Evolutionary conservation across 2,113 vertebrate genomes (phyloP).

Genomic region (Myotis lucifugus): DNA sequence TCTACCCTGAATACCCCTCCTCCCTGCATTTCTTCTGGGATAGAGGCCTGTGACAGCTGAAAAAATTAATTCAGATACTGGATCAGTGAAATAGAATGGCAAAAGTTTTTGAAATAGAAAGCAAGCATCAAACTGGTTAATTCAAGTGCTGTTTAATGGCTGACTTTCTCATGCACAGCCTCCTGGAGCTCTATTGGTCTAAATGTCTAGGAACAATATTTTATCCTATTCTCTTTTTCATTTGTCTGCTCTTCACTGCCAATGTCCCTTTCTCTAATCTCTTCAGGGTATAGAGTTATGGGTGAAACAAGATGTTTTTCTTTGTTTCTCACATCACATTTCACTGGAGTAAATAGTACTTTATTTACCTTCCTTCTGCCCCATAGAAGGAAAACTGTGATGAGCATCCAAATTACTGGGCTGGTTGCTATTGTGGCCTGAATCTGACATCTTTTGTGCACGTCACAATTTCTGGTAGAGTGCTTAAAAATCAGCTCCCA

Average conservation of each 20-base stretch:
- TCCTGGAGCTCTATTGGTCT: neutral
- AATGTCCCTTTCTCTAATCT: neutral
- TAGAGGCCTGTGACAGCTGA: neutral
- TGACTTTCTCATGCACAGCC: neutral
- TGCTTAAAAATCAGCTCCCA: conserved; percentile 70
- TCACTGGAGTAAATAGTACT: conserved; percentile 24
- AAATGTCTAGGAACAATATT: neutral
- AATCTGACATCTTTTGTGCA: conserved; percentile 65
- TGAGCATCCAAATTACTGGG: neutral
- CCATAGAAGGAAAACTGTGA: conserved; percentile 20
- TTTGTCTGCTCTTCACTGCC: neutral
- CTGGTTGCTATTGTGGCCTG: conserved; percentile 4
- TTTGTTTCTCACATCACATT: conserved; percentile 51
- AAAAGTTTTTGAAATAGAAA: neutral
- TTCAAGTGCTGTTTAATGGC: neutral
- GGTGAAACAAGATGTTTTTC: neutral
- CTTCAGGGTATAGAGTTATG: neutral
- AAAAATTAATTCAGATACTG: neutral
- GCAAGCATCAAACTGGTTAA: conserved; percentile 1
- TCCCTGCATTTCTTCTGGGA: neutral
- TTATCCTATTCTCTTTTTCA: conserved; percentile 8
- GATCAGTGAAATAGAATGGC: neutral
- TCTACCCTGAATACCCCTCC: neutral
- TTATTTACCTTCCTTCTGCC: conserved; percentile 47
- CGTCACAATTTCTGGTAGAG: conserved; percentile 58